Percentiles rank a stretch among this genome's conserved stretches.
Evolutionary conservation across 2,113 vertebrate genomes (phyloP).

Genomic region (Xenopus laevis): DNA sequence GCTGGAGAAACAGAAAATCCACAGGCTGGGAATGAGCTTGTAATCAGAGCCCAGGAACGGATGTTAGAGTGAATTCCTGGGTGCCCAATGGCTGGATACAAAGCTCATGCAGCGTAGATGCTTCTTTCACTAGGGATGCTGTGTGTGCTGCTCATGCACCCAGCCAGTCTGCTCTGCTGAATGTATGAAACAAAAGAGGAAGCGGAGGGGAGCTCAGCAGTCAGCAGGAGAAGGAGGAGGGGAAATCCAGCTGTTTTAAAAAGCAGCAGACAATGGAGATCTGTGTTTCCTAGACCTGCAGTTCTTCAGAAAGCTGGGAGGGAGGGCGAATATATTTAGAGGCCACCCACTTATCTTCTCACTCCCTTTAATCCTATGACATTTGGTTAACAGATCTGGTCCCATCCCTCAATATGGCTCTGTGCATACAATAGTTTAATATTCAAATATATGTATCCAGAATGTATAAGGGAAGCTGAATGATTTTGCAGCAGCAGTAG

Average conservation of each 20-base stretch:
- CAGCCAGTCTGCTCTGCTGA: conserved; percentile 21
- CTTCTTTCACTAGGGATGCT: not conserved
- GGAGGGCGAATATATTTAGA: conserved; percentile 47
- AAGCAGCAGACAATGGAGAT: conserved; percentile 34
- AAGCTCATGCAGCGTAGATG: not conserved
- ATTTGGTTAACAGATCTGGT: no score
- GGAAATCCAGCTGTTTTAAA: conserved; percentile 48
- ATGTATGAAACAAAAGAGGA: conserved; percentile 56
- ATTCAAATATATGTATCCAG: no score
- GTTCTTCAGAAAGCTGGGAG: conserved; percentile 29
- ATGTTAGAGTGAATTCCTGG: not conserved
- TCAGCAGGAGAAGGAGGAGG: conserved; percentile 23
- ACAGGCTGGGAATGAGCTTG: not conserved
- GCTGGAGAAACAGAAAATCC: not conserved
- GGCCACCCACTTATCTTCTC: no score
- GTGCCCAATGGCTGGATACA: not conserved
- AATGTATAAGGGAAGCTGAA: no score
- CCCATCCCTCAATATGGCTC: no score
- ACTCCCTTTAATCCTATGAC: no score
- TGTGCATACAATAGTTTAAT: no score
- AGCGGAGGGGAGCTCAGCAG: conserved; percentile 39
- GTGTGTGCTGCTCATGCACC: not conserved
- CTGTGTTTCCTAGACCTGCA: conserved; percentile 44
- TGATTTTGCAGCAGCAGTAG: no score
- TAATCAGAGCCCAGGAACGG: not conserved